Evolutionary conservation across 2,888 invertebrate genomes (phyloP).

Genomic region (Heliconius ismenius): DNA sequence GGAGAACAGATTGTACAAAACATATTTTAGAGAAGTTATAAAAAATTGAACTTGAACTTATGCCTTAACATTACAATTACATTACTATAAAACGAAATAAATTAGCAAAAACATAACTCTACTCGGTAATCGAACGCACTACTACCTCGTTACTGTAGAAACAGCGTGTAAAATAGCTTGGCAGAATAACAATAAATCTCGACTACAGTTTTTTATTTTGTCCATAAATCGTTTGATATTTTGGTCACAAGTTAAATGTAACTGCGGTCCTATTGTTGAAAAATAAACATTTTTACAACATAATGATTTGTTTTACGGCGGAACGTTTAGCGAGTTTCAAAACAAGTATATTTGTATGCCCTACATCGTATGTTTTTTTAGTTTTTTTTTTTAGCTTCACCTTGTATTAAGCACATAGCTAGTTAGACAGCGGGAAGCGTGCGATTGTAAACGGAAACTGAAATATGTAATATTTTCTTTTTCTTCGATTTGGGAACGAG

Average conservation of each 20-base stretch:
- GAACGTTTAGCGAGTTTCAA: slow-evolving; percentile 33
- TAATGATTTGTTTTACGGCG: slow-evolving; percentile 37
- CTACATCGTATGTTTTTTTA: neutral
- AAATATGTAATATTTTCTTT: neutral
- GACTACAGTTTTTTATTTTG: slow-evolving; percentile 1
- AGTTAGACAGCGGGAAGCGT: no score
- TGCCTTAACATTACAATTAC: no score
- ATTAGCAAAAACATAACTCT: no score
- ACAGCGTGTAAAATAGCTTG: neutral
- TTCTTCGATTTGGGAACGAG: neutral
- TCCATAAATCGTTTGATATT: slow-evolving; percentile 4
- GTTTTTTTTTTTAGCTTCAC: no score
- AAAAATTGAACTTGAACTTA: no score
- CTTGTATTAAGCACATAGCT: no score
- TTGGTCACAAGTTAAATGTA: slow-evolving; percentile 18
- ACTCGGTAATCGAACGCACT: neutral
- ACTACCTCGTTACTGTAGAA: neutral
- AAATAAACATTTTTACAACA: slow-evolving; percentile 34
- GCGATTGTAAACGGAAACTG: no score
- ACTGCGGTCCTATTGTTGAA: slow-evolving; percentile 35
- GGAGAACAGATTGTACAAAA: no score
- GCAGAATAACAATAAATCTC: neutral
- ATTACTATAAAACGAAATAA: no score
- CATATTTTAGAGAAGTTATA: no score
- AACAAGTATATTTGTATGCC: slow-evolving; percentile 24